phyloP scores from a whole-genome alignment of 2,888 invertebrate species.

The Caenorhabditis sp. region DNA sequence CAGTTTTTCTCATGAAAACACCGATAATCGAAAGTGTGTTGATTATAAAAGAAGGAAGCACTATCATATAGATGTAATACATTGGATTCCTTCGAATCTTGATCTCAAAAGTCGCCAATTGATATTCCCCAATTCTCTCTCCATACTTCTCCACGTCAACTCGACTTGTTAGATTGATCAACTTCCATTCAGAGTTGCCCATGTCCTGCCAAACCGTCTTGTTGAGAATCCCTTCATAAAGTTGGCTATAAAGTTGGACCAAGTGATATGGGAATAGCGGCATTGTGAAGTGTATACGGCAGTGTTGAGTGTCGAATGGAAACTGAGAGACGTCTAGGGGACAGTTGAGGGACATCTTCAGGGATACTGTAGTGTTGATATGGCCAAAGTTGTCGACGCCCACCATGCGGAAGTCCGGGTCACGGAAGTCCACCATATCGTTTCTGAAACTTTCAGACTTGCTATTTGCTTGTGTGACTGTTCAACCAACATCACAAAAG shows the following conservation, averaged over 20 bases:
- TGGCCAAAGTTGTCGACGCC: not conserved
- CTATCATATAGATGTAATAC: slow-evolving; percentile 44
- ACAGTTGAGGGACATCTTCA: slow-evolving; percentile 38
- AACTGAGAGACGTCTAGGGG: slow-evolving; percentile 40
- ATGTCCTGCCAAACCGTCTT: not conserved
- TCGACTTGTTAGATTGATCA: slow-evolving; percentile 29
- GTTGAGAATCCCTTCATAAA: slow-evolving; percentile 30
- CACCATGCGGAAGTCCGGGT: slow-evolving; percentile 2
- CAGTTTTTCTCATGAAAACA: slow-evolving; percentile 45
- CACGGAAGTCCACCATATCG: slow-evolving; percentile 40
- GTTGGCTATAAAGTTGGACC: slow-evolving; percentile 21
- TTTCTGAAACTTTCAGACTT: slow-evolving; percentile 19
- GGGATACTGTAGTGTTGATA: slow-evolving; percentile 26
- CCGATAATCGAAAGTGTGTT: slow-evolving; percentile 48
- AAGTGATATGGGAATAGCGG: slow-evolving; percentile 29
- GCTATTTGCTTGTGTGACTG: too few relatives aligned
- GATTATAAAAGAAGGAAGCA: slow-evolving; percentile 29
- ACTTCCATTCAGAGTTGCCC: slow-evolving; percentile 58
- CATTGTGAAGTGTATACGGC: slow-evolving; percentile 30
- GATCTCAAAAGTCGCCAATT: slow-evolving; percentile 27
- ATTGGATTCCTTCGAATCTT: slow-evolving; percentile 39
- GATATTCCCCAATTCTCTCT: slow-evolving; percentile 21
- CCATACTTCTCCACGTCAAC: slow-evolving; percentile 23
- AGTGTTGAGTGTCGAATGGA: slow-evolving; percentile 52
- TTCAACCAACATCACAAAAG: slow-evolving; percentile 33